phyloP scores from a whole-genome alignment of 2,113 vertebrate species.

The Trogon surrucura region DNA sequence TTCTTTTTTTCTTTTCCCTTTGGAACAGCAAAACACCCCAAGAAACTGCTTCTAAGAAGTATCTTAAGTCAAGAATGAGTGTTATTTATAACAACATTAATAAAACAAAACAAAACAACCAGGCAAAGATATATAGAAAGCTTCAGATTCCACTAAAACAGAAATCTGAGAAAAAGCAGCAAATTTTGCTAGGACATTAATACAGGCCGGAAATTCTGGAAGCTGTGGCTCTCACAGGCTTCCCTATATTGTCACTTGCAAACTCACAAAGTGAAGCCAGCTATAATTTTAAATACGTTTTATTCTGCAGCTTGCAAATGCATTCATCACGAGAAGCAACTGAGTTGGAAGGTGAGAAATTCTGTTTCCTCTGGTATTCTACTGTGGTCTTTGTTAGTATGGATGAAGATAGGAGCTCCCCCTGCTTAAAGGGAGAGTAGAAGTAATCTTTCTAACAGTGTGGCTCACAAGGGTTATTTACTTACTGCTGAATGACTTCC shows the following conservation, averaged over 20 bases:
- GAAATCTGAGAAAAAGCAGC: not conserved
- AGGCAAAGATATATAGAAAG: not conserved
- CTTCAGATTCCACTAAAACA: not conserved
- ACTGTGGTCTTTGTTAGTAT: not conserved
- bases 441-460: not conserved
- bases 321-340: not conserved
- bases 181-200: not conserved
- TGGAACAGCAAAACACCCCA: not conserved
- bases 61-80: not conserved
- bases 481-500: conserved; percentile 57
- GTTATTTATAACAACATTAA: not conserved
- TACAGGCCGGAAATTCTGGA: not conserved
- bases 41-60: not conserved
- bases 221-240: not conserved
- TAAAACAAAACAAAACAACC: not conserved
- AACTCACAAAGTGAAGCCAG: not conserved
- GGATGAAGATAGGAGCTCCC: not conserved
- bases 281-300: not conserved
- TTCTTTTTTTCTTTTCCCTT: not conserved
- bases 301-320: not conserved
- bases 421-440: not conserved
- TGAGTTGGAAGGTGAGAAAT: not conserved
- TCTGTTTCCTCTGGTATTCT: not conserved
- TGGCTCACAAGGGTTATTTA: conserved; percentile 16
- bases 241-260: not conserved